Evolutionary conservation across 2,888 invertebrate species (phyloP), one percentile per base, ranked within the genome.

Genomic region (Dryadula phaetusa): DNA sequence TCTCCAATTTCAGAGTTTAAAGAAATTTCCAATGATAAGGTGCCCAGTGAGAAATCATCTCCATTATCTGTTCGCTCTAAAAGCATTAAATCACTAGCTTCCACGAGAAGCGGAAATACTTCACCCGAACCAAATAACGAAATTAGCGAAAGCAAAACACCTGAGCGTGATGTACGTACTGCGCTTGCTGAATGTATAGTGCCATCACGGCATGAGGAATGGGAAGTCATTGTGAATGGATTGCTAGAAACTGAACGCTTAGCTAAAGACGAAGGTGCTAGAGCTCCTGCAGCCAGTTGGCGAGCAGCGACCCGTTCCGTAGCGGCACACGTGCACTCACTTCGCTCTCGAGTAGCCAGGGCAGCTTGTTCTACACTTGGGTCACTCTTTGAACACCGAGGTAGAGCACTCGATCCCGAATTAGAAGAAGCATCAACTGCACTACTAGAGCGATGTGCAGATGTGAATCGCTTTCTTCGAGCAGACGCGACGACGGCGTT

Each of bases 341-440:
- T 99, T 70, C 94, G 99, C 25, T 99, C 99, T 0, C 97, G 98
- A 82, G 98, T 98, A 0, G 96, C 99, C 0, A 94, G 99, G 56
- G 95, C 96, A 3, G 98, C 99, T 16, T 98, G 99, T 79, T 94
- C 95, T 70, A 95, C 97, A 7, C 93, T 98, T 47, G 95, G 95
- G 0, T 96, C 98, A 69, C 86, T 99, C 74, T 99, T 98, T 82
- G 90, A 92, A 32, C 87, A 94, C 3, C 94, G 95, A 68, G 93
- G 93, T 2, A 93, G 93, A 8, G 85, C 82, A 5, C 79, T 94
- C 2, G 95, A 95, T 47, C 88, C 97, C 90, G 98, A 99, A 86
- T 91, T 98, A 63, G 99, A 99, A 79, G 97, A 97, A 81, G 94
- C 98, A 61, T 96, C 96, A 0, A 95, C 94, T 22, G 95, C 97